Base-by-base conservation (phyloP, 1,140 invertebrate genomes). In the Platyscapa corneri region DNA sequence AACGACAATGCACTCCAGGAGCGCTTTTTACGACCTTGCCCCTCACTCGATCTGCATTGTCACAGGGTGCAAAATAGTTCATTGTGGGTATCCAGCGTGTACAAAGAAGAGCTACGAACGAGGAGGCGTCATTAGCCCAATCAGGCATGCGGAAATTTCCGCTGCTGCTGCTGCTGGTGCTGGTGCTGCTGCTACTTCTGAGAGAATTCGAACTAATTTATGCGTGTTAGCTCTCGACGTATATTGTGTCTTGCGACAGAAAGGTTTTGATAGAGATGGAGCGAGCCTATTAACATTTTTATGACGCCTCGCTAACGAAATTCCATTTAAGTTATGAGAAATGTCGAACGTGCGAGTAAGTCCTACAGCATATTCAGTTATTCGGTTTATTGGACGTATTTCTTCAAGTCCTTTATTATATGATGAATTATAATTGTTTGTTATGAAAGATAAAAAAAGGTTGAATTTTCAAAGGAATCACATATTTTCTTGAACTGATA, bases 1-100 rank as follows among this genome's bases (percentile, higher is more conserved):
- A 83, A 80, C 83, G 87, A 92, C 90, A 92, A 92, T 90, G 81
- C 91, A 72, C 91, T 88, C 87, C 91, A 86, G 91, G 91, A 88
- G 89, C 88, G 89, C 91, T 88, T 90, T 91, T 89, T 88, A 87
- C 82, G 65, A 85, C 30, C 72, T 32, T 60, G 16, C 7, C 78
- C 39, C 16, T 53, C 16, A 18, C 32, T 0, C n/a, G 16, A 16
- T 34, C 6, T n/a, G 20, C 53, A 34, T 80, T 46, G 37, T 30
- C 27, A 3, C 27, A 30, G 16, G 20, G 46, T 32, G 72, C 18
- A 87, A 90, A 91, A 91, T 89, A 88, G 88, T 88, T 70, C 90
- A 90, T 91, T 90, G 90, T 91, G 84, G 77, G 88, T 75, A 79
- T 86, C 83, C 86, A 85, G 87, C 87, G 86, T 18, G 70, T 77